Evolutionary conservation across 2,113 vertebrate genomes (phyloP).

Genomic region (Phycodurus eques): DNA sequence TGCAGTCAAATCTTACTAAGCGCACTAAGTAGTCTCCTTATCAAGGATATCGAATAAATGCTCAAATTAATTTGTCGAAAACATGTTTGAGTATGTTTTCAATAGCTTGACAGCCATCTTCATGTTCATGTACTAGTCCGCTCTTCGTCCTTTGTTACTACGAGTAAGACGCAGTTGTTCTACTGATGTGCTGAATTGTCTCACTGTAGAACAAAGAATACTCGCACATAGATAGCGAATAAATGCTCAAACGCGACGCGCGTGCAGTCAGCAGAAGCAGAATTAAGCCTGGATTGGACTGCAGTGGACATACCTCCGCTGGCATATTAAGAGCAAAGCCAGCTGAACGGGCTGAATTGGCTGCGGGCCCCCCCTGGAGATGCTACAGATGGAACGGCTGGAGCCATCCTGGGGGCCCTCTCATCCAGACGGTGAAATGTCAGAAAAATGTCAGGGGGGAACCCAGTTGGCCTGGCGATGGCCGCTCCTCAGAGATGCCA

Average conservation of each 20-base stretch:
- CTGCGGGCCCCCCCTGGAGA: constrained; percentile 34
- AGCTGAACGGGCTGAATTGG: constrained; percentile 31
- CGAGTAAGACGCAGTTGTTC: too few species aligned
- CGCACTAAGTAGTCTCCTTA: too few species aligned
- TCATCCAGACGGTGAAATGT: constrained; percentile 66
- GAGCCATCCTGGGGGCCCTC: constrained; percentile 45
- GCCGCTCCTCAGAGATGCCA: constrained; percentile 46
- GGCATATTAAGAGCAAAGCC: constrained; percentile 23
- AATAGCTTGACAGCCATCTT: too few species aligned
- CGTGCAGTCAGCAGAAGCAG: not conserved
- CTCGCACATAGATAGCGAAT: not conserved
- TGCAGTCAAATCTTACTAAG: too few species aligned
- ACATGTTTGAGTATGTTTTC: too few species aligned
- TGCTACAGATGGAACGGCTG: constrained; percentile 58
- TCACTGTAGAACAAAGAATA: not conserved
- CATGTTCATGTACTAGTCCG: too few species aligned
- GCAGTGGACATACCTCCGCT: constrained; percentile 1
- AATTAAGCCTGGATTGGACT: not conserved
- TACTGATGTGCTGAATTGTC: not conserved
- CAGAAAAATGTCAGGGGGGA: constrained; percentile 64
- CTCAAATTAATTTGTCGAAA: too few species aligned
- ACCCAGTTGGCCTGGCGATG: constrained; percentile 42
- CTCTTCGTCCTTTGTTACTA: too few species aligned
- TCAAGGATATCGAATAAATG: too few species aligned
- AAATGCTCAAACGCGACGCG: not conserved